Evolutionary conservation across 2,797 vertebrate species (phyloP), one percentile per base, ranked within the genome.

Genomic region (Jordanella pulchra): DNA sequence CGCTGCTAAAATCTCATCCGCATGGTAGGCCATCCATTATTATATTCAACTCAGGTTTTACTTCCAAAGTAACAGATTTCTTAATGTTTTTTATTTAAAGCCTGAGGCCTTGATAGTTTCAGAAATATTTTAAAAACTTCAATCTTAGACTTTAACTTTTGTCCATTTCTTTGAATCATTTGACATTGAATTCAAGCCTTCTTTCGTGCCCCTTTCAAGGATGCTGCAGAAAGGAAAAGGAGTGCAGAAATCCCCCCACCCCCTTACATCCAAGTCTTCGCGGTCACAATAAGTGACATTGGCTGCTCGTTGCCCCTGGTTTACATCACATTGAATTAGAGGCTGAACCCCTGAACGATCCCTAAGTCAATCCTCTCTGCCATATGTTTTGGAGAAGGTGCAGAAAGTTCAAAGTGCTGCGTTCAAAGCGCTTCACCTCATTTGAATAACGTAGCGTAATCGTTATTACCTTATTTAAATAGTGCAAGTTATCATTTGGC

Each of bases 401-500:
- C 87, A 76, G 81, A 42, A 50, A 86, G 91, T 91, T 92, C 91
- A 92, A 91, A 89, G 89, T 81, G 55, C 80, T 72, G 71, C 23
- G 89, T 91, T 91, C 88, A 92, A 93, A 92, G 89, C 84, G 4
- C 73, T 85, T 21, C 71, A 87, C 86, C 90, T 92, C 87, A 92
- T 93, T 90, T 90, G 90, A 90, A 93, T 93, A 93, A 90, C 87
- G 82, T 90, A 51, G 84, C 83, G 87, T 92, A 93, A 92, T 92
- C 92, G 82, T 83, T 92, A 91, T 91, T 91, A 88, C 90, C 92
- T 91, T 91, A 91, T 93, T 93, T 92, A 92, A 93, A 92, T 91
- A 92, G 90, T 92, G 92, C 92, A 91, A 92, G 91, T 91, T 92
- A 92, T 91, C 90, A 87, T 91, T 91, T 92, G 89, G 91, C 91